phyloP scores from a whole-genome alignment of 2,888 invertebrate species.

The Leucophenga maculata region DNA sequence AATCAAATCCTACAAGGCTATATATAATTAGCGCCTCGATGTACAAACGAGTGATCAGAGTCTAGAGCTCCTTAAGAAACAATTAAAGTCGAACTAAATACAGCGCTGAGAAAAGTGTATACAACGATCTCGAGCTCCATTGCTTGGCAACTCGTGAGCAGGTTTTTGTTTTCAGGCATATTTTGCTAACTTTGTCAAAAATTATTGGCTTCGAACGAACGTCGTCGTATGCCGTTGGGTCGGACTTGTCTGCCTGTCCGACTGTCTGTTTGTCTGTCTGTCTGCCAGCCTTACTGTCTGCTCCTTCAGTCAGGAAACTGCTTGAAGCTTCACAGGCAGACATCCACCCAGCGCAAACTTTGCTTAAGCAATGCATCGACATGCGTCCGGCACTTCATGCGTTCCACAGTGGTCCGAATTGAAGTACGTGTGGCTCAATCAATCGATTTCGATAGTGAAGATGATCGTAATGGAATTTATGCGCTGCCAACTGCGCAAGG shows the following conservation, averaged over 20 bases:
- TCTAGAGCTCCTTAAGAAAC: conserved; percentile 57
- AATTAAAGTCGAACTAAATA: conserved; percentile 66
- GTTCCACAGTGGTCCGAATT: too few relatives aligned
- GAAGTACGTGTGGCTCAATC: conserved; percentile 44
- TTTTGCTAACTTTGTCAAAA: conserved; percentile 15
- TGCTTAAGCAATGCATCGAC: too few relatives aligned
- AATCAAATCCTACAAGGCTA: conserved; percentile 58
- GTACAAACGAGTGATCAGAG: conserved; percentile 4
- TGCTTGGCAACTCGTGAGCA: neutral
- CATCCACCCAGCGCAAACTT: neutral
- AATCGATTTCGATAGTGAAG: conserved; percentile 52
- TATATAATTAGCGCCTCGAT: conserved; percentile 48
- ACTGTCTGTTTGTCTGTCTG: neutral
- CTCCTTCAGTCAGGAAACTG: neutral
- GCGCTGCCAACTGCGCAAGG: conserved; percentile 42
- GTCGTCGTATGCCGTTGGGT: too few relatives aligned
- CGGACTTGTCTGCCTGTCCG: neutral
- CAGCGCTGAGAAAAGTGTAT: neutral
- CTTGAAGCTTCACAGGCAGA: neutral
- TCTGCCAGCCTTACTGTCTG: neutral
- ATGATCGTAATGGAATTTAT: conserved; percentile 62
- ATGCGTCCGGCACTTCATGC: too few relatives aligned
- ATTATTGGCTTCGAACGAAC: neutral
- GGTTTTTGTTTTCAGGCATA: conserved; percentile 1
- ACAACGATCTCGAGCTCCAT: too few relatives aligned